Evolutionary conservation across 2,888 invertebrate species (phyloP).

Genomic region (Plebejus argus): DNA sequence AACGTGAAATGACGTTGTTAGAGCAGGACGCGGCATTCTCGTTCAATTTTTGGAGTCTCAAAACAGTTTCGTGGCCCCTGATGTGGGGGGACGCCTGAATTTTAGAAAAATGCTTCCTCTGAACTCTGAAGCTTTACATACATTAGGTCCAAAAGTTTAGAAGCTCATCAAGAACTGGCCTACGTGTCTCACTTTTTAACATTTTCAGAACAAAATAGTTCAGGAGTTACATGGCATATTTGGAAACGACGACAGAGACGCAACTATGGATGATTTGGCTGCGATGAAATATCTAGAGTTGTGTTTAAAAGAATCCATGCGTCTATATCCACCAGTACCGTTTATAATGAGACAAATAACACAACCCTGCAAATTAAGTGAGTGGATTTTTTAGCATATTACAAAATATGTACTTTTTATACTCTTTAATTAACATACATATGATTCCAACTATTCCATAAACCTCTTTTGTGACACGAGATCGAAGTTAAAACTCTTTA

Average conservation of each 20-base stretch:
- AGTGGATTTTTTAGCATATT: slow-evolving; percentile 41
- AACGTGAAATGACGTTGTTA: no score
- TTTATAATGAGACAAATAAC: slow-evolving; percentile 81
- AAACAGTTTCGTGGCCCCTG: no score
- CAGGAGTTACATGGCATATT: slow-evolving; percentile 83
- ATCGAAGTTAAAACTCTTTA: neutral
- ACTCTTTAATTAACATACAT: neutral
- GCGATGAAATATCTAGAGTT: slow-evolving; percentile 85
- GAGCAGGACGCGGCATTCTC: no score
- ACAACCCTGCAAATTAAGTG: slow-evolving; percentile 81
- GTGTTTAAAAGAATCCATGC: slow-evolving; percentile 77
- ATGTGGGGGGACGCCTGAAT: no score
- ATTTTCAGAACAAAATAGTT: slow-evolving; percentile 80
- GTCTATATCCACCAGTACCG: slow-evolving; percentile 85
- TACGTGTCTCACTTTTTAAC: neutral
- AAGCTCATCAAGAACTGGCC: neutral
- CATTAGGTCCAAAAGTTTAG: neutral
- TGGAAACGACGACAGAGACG: slow-evolving; percentile 80
- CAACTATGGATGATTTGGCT: slow-evolving; percentile 82
- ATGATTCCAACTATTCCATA: neutral
- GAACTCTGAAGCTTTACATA: no score
- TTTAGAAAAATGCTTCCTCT: no score
- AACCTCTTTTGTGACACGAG: neutral
- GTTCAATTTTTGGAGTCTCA: no score
- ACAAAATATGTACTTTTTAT: neutral